These are phyloP conservation scores for Catharus fuscescens DNA, from an alignment of 2,113 vertebrate species.

Conservation along the genomic window DNA sequence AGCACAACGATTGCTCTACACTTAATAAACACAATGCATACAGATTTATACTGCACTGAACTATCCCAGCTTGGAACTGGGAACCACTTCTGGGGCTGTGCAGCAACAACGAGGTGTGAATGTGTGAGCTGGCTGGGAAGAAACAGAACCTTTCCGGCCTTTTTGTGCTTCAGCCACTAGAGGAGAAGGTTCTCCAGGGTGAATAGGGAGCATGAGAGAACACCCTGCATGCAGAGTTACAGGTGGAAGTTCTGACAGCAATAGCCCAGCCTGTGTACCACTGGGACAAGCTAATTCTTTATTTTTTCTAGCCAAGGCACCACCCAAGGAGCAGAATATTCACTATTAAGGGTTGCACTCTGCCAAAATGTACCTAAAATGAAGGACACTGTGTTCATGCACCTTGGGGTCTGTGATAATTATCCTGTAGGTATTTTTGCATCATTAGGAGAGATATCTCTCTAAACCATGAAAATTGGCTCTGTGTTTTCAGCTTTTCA, in stretches of 20 bases:
- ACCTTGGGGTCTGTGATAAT: not conserved
- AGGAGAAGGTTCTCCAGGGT: conserved; percentile 13
- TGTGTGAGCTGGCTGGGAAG: not conserved
- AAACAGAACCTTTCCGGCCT: not conserved
- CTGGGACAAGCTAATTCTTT: not conserved
- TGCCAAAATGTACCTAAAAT: not conserved
- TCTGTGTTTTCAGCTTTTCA: not conserved
- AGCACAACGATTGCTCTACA: not conserved
- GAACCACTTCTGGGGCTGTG: not conserved
- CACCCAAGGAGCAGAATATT: not conserved
- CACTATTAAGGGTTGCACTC: not conserved
- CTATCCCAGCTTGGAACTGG: not conserved
- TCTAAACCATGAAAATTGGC: not conserved
- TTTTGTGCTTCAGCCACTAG: conserved; percentile 26
- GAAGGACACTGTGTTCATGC: not conserved
- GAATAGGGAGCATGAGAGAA: not conserved
- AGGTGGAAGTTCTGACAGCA: not conserved
- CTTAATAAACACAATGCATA: not conserved
- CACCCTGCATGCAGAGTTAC: not conserved
- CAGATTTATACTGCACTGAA: not conserved
- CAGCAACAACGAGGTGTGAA: accelerated
- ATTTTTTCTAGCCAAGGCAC: not conserved
- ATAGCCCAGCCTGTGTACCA: not conserved
- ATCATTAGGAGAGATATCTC: not conserved
- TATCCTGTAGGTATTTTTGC: not conserved